Percentiles rank a stretch among this genome's conserved stretches.
Evolutionary conservation across 1,140 invertebrate genomes (phyloP).

Genomic region (Calliopsis andreniformis): DNA sequence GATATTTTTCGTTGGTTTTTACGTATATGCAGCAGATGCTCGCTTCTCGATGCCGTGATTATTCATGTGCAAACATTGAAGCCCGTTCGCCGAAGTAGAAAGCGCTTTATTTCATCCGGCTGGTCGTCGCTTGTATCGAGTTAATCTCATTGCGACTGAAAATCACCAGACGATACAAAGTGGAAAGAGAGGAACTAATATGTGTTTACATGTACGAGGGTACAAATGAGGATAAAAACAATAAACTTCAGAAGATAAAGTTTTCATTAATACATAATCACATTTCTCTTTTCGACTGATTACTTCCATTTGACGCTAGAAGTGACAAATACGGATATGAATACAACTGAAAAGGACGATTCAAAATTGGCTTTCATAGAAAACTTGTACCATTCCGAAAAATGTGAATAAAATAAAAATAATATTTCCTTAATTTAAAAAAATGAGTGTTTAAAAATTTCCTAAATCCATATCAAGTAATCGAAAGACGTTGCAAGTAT

Average conservation of each 20-base stretch:
- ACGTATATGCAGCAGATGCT: conserved; percentile 18
- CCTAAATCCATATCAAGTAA: no score
- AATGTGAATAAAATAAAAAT: no score
- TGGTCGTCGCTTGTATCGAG: conserved; percentile 26
- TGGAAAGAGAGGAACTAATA: not conserved
- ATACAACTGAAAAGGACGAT: no score
- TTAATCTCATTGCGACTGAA: conserved; percentile 49
- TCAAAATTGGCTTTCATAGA: no score
- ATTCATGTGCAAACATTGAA: conserved; percentile 27
- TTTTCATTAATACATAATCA: no score
- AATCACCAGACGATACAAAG: conserved; percentile 4
- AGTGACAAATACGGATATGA: no score
- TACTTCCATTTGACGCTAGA: no score
- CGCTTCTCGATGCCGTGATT: conserved; percentile 44
- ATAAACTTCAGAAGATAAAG: not conserved
- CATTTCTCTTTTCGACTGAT: no score
- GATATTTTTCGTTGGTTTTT: conserved; percentile 26
- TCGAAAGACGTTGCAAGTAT: no score
- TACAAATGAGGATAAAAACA: not conserved
- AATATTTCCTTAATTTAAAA: no score
- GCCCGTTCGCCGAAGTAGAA: conserved; percentile 11
- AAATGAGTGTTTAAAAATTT: no score
- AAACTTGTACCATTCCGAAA: no score
- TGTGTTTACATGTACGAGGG: not conserved
- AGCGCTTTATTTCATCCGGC: conserved; percentile 36